phyloP scores from a whole-genome alignment of 2,888 invertebrate genomes.

The Pseudococcus jackbeardsleyi region DNA sequence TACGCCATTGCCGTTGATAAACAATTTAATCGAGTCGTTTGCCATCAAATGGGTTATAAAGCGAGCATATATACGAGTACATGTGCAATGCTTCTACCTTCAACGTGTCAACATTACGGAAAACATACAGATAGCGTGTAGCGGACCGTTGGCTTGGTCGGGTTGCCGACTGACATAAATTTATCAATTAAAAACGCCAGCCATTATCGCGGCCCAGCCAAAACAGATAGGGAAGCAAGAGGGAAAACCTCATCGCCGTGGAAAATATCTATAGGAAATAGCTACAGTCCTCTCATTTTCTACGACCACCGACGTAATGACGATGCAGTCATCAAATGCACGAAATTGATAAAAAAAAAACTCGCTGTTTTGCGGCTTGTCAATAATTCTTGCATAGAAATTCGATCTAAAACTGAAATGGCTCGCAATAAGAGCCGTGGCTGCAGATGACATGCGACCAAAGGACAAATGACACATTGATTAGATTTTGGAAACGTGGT shows the following conservation, averaged over 20 bases:
- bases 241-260: not conserved
- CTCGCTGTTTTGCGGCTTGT: too few species aligned
- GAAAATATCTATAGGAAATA: not conserved
- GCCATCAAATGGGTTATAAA: constrained; percentile 19
- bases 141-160: not conserved
- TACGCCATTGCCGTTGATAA: not conserved
- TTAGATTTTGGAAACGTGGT: not conserved
- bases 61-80: not conserved
- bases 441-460: not conserved
- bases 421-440: too few species aligned
- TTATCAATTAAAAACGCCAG: constrained; percentile 36
- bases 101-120: not conserved
- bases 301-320: too few species aligned
- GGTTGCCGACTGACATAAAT: constrained; percentile 30
- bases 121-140: not conserved
- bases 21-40: constrained; percentile 36
- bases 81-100: not conserved
- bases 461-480: not conserved
- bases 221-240: not conserved
- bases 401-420: too few species aligned
- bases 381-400: too few species aligned
- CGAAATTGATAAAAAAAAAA: too few species aligned
- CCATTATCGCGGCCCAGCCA: not conserved
- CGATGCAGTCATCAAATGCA: too few species aligned
- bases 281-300: too few species aligned